Percentiles rank a stretch among this genome's conserved stretches.
Evolutionary conservation across 1,140 invertebrate genomes (phyloP).

Genomic region (Cydia fagiglandana): DNA sequence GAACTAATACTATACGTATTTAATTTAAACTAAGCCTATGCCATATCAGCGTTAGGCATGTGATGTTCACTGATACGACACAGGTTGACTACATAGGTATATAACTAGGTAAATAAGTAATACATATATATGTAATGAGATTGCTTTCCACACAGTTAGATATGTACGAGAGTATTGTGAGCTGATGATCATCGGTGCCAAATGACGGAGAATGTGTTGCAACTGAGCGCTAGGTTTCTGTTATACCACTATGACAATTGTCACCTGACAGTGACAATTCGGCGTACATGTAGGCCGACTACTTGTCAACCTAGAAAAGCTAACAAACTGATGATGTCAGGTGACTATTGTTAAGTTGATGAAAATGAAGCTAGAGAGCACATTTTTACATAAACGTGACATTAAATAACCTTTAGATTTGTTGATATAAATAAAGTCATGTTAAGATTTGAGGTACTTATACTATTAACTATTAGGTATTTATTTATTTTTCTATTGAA

Average conservation of each 20-base stretch:
- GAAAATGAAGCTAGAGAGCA: not conserved
- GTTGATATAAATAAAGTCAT: not conserved
- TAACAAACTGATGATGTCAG: too few relatives aligned
- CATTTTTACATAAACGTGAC: not conserved
- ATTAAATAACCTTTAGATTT: not conserved
- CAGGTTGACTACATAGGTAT: slow-evolving; percentile 23
- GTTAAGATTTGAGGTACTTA: not conserved
- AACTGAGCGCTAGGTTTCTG: slow-evolving; percentile 9
- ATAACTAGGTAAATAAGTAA: slow-evolving; percentile 44
- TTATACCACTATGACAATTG: not conserved
- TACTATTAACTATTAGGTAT: too few relatives aligned
- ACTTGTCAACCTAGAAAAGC: too few relatives aligned
- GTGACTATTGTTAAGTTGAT: not conserved
- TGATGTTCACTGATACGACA: slow-evolving; percentile 15
- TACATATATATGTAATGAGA: slow-evolving; percentile 56
- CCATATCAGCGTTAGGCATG: slow-evolving; percentile 30
- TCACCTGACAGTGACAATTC: not conserved
- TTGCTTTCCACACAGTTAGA: slow-evolving; percentile 67
- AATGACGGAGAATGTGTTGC: slow-evolving; percentile 38
- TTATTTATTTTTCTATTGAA: too few relatives aligned
- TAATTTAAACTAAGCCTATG: slow-evolving; percentile 43
- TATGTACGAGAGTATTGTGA: slow-evolving; percentile 64
- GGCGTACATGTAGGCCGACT: not conserved
- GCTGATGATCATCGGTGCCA: slow-evolving; percentile 45
- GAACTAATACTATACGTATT: slow-evolving; percentile 49